Evolutionary conservation across 64 coral and sea anemone species (phyloP).

Genomic region (Montipora sp.): DNA sequence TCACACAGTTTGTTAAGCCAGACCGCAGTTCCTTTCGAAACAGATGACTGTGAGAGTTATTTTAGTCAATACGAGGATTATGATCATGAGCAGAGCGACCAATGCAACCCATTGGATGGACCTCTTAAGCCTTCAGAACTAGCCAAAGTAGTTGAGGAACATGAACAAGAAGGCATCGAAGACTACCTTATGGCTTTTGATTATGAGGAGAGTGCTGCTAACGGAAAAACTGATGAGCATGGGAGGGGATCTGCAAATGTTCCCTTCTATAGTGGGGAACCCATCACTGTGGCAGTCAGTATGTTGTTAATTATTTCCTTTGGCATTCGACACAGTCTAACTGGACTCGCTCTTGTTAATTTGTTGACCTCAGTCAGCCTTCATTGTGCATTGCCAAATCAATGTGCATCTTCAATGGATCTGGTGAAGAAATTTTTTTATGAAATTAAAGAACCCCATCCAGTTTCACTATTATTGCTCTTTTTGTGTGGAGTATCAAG

Average conservation of each 20-base stretch:
- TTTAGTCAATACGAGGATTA: too few species aligned
- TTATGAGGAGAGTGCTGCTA: neutral
- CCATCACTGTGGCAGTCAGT: conserved; percentile 66
- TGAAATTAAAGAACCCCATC: conserved; percentile 63
- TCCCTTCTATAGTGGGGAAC: conserved; percentile 57
- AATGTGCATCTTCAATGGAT: conserved; percentile 59
- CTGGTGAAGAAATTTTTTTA: conserved; percentile 60
- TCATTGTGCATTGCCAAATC: conserved; percentile 63
- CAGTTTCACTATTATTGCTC: conserved; percentile 74
- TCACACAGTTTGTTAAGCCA: too few species aligned
- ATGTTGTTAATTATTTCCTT: conserved; percentile 60
- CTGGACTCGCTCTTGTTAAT: conserved; percentile 58
- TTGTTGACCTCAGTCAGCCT: conserved; percentile 52
- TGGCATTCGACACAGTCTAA: conserved; percentile 54
- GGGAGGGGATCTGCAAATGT: neutral
- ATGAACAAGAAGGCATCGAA: neutral
- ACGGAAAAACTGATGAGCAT: neutral
- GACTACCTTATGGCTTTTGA: neutral
- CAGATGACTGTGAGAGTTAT: too few species aligned
- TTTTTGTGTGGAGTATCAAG: conserved; percentile 76
- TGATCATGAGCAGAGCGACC: too few species aligned
- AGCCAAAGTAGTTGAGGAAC: neutral
- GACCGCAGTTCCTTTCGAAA: too few species aligned
- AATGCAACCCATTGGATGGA: too few species aligned
- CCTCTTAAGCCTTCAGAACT: too few species aligned